Evolutionary conservation across 1,140 invertebrate species (phyloP), one percentile per base, ranked within the genome.

Genomic region (Atta cephalotes): DNA sequence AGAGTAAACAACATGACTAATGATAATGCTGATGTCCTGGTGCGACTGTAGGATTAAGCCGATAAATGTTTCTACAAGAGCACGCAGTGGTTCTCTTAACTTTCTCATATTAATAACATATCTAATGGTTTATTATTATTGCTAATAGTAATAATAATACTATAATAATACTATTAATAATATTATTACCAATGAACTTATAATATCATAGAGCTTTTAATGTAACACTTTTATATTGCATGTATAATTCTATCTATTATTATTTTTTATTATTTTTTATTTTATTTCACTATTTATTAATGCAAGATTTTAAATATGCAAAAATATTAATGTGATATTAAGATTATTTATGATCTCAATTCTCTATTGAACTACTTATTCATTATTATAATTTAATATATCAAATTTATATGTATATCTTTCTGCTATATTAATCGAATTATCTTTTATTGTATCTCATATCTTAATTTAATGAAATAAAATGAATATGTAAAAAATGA

Each of bases 41-140:
- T 82, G 80, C 14, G 39, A 82, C 56, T 82, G 14, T 25, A 70
- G 25, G 56, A 82, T 82, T 82, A 82, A 82, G 68, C 68, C 68
- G 80, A 82, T 74, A 62, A 82, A 49, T 82, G 25, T 62, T 74
- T 82, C 56, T 18, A 21, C 25, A 31, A 31, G 9, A 68, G 31
- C 14, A 12, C 35, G 14, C 35, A 14, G 31, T 21, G 18, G 12
- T 60, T 58, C 25, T 18, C 51, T 56, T 78, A 49, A 78, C 25
- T 45, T 39, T 56, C 31, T 6, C 31, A 18, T 56, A 81, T 51
- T 49, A 79, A 66, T 51, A 66, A 66, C 28, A 4, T n/a, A 14
- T 21, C 45, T 21, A 49, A 12, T 5, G 2, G 18, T 18, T 31
- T 16, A 21, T 79, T 28, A 49, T 49, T 51, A 31, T 31, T 1